phyloP scores from a whole-genome alignment of 1,140 invertebrate genomes.

The Cydia pomonella region DNA sequence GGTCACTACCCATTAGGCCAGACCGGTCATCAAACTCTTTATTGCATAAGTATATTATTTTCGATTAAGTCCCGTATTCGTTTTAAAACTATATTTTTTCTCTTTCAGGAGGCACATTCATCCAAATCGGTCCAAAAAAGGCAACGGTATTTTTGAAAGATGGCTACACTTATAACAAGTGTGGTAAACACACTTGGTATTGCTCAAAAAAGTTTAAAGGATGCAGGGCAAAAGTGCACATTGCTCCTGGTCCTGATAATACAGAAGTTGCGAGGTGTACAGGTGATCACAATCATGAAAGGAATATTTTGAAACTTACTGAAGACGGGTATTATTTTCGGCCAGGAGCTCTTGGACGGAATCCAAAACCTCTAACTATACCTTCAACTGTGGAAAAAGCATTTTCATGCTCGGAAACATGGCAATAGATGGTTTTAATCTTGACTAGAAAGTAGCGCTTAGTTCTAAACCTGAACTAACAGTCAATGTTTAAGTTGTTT shows the following conservation, averaged over 20 bases:
- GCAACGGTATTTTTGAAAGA: background rate
- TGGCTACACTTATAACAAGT: background rate
- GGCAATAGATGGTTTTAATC: background rate
- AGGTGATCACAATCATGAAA: background rate
- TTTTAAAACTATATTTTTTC: no score
- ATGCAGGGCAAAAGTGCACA: background rate
- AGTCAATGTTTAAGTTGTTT: no score
- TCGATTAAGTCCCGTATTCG: no score
- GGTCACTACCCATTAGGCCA: no score
- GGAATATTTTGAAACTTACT: background rate
- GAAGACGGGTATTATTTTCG: background rate
- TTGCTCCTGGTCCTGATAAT: background rate
- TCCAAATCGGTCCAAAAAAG: background rate
- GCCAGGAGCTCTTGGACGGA: background rate
- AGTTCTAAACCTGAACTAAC: no score
- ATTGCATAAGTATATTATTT: no score
- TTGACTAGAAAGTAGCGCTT: background rate
- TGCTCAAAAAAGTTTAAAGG: conserved; percentile 8
- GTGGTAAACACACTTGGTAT: background rate
- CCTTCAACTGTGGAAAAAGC: background rate
- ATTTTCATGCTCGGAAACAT: background rate
- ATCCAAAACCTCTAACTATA: background rate
- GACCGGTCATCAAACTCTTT: no score
- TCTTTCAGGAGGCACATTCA: background rate
- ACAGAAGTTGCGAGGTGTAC: background rate